Evolutionary conservation across 2,113 vertebrate genomes (phyloP).

Genomic region (Stegostoma tigrinum): DNA sequence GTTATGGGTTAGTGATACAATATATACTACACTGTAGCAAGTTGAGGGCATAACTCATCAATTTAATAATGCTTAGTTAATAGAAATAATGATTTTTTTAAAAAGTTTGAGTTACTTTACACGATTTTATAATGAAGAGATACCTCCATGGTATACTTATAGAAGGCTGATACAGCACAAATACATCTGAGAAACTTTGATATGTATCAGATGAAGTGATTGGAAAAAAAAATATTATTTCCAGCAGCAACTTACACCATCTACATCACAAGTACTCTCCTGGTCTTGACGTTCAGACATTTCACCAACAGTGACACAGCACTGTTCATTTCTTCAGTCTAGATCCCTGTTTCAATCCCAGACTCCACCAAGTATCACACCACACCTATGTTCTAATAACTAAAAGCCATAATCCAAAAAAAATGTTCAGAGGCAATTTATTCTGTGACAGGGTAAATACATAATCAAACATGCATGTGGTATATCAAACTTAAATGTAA

Average conservation of each 20-base stretch:
- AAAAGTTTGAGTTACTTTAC: not conserved
- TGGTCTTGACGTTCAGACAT: not conserved
- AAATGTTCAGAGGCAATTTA: not conserved
- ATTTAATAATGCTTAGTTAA: not conserved
- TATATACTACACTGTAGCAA: not conserved
- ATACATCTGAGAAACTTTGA: not conserved
- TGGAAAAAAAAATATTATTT: not conserved
- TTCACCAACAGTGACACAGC: not conserved
- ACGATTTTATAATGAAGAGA: not conserved
- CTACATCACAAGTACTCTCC: not conserved
- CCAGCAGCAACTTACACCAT: not conserved
- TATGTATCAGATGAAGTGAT: not conserved
- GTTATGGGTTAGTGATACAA: not conserved
- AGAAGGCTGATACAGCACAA: not conserved
- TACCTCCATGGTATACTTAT: not conserved
- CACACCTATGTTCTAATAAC: not conserved
- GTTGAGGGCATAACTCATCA: not conserved
- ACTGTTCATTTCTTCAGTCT: not conserved
- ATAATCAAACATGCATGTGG: not conserved
- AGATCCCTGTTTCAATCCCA: not conserved
- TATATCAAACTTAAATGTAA: not conserved
- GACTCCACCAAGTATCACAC: not conserved
- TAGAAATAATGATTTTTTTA: not conserved
- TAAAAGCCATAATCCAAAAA: not conserved
- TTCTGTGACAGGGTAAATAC: not conserved